Percentiles rank a stretch among this genome's conserved stretches.
These are phyloP conservation scores for Ammodytes dubius DNA, from an alignment of 2,113 vertebrate species.

Conservation along the genomic window DNA sequence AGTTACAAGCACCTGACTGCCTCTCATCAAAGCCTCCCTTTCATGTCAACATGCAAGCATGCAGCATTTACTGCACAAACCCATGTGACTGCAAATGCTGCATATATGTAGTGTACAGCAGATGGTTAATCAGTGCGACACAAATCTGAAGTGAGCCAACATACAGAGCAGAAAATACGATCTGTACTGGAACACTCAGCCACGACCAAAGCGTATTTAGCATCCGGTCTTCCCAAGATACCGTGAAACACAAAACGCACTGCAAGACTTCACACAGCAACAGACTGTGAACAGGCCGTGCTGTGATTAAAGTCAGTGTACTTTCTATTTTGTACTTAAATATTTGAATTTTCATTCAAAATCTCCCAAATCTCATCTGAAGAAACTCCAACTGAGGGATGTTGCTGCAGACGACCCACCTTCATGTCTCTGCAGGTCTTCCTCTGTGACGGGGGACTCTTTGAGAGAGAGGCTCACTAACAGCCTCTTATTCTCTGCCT, in stretches of 20 bases:
- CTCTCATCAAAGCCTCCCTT: slow-evolving; percentile 18
- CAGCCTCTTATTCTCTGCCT: slow-evolving; percentile 92
- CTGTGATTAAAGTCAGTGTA: neutral
- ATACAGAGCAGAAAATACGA: slow-evolving; percentile 15
- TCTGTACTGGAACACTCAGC: neutral
- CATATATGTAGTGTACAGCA: slow-evolving; percentile 14
- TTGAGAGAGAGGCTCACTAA: slow-evolving; percentile 88
- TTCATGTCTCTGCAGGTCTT: slow-evolving; percentile 90
- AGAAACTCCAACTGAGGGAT: neutral
- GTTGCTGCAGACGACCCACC: slow-evolving; percentile 75
- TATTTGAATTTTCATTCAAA: neutral
- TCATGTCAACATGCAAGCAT: slow-evolving; percentile 24
- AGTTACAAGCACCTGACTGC: slow-evolving; percentile 43
- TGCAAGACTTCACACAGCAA: neutral
- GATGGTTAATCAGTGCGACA: neutral
- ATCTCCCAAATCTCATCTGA: neutral
- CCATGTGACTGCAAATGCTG: slow-evolving; percentile 12
- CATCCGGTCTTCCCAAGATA: slow-evolving; percentile 3
- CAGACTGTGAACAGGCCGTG: neutral
- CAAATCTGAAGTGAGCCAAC: slow-evolving; percentile 3
- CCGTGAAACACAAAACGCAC: neutral
- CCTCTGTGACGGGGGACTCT: slow-evolving; percentile 85
- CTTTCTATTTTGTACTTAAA: neutral
- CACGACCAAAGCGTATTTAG: slow-evolving; percentile 14
- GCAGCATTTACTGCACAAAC: slow-evolving; percentile 5